Conservation (phyloP, 2,888 invertebrate genomes). For the Candidula unifasciata region DNA sequence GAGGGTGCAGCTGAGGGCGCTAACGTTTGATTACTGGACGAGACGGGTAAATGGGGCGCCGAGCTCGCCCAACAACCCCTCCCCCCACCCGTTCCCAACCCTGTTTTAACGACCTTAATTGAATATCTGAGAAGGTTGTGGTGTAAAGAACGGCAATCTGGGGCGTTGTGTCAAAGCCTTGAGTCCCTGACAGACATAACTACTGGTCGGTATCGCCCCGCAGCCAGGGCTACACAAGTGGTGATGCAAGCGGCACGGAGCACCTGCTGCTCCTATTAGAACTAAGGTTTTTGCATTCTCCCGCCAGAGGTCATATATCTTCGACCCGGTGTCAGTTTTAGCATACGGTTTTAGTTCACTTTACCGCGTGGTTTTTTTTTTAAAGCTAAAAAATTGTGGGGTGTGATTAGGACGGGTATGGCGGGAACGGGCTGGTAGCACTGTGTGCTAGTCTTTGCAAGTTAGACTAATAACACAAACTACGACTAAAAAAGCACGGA, state of each 20-base stretch:
- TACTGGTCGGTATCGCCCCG: not conserved
- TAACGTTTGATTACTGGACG: too few species aligned
- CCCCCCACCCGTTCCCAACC: not conserved
- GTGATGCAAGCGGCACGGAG: constrained; percentile 26
- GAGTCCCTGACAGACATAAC: not conserved
- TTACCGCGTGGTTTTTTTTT: too few species aligned
- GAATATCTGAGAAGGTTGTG: not conserved
- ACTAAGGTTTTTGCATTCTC: not conserved
- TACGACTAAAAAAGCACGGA: too few species aligned
- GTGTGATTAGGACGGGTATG: too few species aligned
- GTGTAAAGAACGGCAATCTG: not conserved
- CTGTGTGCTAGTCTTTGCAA: too few species aligned
- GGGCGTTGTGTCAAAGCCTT: not conserved
- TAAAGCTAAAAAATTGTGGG: too few species aligned
- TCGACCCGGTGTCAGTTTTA: not conserved
- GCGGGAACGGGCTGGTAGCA: too few species aligned
- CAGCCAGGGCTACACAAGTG: constrained; percentile 5
- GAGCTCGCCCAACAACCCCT: not conserved
- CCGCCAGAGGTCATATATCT: constrained; percentile 2
- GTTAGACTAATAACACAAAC: too few species aligned
- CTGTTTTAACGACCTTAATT: not conserved
- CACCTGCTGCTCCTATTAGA: constrained; percentile 14
- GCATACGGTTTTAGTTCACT: too few species aligned
- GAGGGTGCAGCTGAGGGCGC: not conserved
- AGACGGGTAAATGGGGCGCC: not conserved